Base-by-base conservation (phyloP, 2,888 invertebrate species). In the Eubasilissa splendida region DNA sequence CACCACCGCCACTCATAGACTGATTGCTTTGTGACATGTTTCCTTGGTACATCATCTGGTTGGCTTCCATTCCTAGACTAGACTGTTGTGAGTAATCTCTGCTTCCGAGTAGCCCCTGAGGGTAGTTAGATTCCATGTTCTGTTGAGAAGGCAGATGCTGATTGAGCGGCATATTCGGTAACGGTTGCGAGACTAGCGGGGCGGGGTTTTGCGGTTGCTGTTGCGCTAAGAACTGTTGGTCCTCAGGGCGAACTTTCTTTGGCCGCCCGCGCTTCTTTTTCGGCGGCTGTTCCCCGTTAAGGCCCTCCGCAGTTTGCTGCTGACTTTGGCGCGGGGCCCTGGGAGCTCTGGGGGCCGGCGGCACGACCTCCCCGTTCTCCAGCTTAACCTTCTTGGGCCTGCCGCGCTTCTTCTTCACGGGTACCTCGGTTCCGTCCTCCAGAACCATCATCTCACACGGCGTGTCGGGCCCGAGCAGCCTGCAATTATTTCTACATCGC, bases 181-280 rank as follows among this genome's bases (percentile, higher is more conserved):
- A 60, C 60, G 84, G 68, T 65, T 84, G 73, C 79, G 71, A 70
- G 12, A 71, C 77, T 12, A 78, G 22, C 14, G 83, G 77, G 4
- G 76, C 58, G 3, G 82, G 58, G 68, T 65, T 80, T 77, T 80
- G 80, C 1, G 80, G 56, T 68, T 75, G 56, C 14, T 79, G 74
- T 53, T 76, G n/a, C 42, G 60, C 76, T 85, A 89, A 71, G 81
- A 91, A 86, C 84, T 90, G 91, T 86, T 92, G 92, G 84, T 90
- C 91, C 84, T 92, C 93, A 86, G 93, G 93, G 73, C 93, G 91
- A 83, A 96, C 93, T 89, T 97, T 97, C 89, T 97, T 97, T 82
- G 97, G 96, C 82, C 96, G 91, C 31, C 97, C 96, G 50, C 97
- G 90, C 87, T 97, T 96, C 88, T 97, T 97, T 89, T 96, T 96